phyloP scores from a whole-genome alignment of 64 coral and sea anemone genomes.

The Anthopleura sola region DNA sequence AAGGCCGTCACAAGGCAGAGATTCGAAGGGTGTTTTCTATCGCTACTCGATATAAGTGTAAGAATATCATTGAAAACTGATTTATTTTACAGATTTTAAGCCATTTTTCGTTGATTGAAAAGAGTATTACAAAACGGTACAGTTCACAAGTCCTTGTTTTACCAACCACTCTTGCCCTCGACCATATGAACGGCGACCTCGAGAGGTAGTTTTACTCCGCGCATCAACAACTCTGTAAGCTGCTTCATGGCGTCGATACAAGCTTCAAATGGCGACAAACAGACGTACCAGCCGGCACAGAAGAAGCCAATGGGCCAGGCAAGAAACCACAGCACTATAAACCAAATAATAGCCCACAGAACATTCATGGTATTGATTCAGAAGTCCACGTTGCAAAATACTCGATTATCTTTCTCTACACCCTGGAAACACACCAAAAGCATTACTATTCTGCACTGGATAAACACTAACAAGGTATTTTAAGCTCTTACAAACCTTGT shows the following conservation, averaged over 20 bases:
- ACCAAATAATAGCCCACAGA: slow-evolving; percentile 68
- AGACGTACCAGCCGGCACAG: slow-evolving; percentile 66
- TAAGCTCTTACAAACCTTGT: neutral
- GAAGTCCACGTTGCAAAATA: neutral
- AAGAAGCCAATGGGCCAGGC: slow-evolving; percentile 64
- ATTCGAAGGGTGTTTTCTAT: neutral
- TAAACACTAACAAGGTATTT: neutral
- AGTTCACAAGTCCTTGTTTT: neutral
- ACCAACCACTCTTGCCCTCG: slow-evolving; percentile 54
- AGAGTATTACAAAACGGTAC: neutral
- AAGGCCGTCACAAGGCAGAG: neutral
- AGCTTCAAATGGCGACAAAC: slow-evolving; percentile 62
- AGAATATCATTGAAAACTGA: neutral
- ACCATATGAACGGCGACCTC: slow-evolving; percentile 71
- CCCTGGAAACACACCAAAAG: neutral
- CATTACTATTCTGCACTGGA: neutral
- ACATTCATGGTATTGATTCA: slow-evolving; percentile 43
- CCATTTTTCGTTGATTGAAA: neutral
- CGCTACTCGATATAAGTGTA: neutral
- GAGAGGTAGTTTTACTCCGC: slow-evolving; percentile 43
- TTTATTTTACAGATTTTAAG: neutral
- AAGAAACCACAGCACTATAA: slow-evolving; percentile 55
- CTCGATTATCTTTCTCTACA: neutral
- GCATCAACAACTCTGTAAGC: slow-evolving; percentile 51
- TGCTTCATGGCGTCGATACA: slow-evolving; percentile 54